These are phyloP conservation scores for Mactromeris polynyma DNA, from an alignment of 2,888 invertebrate genomes.

Conservation along the genomic window DNA sequence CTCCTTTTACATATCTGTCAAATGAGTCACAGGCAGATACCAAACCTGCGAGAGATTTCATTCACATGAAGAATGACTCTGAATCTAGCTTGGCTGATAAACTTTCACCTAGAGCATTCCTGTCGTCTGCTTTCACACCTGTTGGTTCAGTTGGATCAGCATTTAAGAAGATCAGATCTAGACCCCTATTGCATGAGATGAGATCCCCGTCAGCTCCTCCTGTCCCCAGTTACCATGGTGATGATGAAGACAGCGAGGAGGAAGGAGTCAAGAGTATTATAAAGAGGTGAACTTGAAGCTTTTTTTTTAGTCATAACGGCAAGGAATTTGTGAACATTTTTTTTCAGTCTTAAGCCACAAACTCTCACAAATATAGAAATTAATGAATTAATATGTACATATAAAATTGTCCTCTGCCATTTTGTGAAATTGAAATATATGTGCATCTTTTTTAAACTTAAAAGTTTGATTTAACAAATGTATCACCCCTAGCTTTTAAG, in stretches of 20 bases:
- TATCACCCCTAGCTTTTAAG: too few relatives aligned
- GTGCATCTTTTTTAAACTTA: too few relatives aligned
- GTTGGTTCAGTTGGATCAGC: conserved; percentile 66
- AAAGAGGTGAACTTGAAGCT: conserved; percentile 42
- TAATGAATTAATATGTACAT: too few relatives aligned
- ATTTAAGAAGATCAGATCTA: conserved; percentile 62
- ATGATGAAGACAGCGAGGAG: conserved; percentile 76
- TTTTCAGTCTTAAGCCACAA: too few relatives aligned
- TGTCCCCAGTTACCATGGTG: conserved; percentile 76
- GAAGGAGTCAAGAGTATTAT: conserved; percentile 65
- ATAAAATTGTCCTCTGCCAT: too few relatives aligned
- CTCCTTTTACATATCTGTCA: conserved; percentile 75
- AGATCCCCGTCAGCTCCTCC: conserved; percentile 83
- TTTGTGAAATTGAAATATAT: too few relatives aligned
- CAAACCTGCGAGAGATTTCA: conserved; percentile 54
- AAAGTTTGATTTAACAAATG: too few relatives aligned
- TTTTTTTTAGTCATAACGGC: not conserved
- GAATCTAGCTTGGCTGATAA: conserved; percentile 74
- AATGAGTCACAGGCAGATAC: conserved; percentile 70
- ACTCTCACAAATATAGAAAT: too few relatives aligned
- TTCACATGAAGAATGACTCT: conserved; percentile 55
- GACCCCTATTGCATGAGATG: conserved; percentile 62
- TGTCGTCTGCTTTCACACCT: conserved; percentile 74
- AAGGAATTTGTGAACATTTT: too few relatives aligned
- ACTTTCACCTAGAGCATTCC: conserved; percentile 81